Evolutionary conservation across 2,888 invertebrate species (phyloP).

Genomic region (Idaea aversata): DNA sequence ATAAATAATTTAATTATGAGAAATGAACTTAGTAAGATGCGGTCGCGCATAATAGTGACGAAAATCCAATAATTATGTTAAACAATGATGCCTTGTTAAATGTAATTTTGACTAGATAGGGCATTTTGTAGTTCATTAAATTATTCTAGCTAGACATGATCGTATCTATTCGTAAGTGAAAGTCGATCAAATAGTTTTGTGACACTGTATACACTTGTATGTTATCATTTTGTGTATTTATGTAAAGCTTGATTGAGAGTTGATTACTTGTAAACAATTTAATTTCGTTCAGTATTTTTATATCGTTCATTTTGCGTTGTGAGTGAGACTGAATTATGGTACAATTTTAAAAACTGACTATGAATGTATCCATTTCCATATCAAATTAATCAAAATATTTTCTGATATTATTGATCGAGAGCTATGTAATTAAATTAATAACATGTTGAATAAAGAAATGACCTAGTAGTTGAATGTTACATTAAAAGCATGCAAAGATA

Average conservation of each 20-base stretch:
- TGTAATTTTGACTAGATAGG: conserved; percentile 76
- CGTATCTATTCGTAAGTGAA: conserved; percentile 57
- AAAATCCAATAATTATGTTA: conserved; percentile 79
- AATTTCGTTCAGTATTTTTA: conserved; percentile 75
- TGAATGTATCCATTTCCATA: conserved; percentile 41
- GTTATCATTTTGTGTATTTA: conserved; percentile 44
- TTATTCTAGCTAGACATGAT: conserved; percentile 70
- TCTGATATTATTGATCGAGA: conserved; percentile 59
- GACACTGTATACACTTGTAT: conserved; percentile 49
- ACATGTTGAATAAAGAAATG: conserved; percentile 51
- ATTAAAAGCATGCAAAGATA: conserved; percentile 73
- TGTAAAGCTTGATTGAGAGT: conserved; percentile 33
- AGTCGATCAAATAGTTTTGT: conserved; percentile 71
- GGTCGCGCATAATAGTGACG: conserved; percentile 80
- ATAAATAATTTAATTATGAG: conserved; percentile 73
- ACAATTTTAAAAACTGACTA: conserved; percentile 65
- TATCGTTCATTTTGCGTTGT: conserved; percentile 71
- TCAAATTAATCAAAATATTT: conserved; percentile 52
- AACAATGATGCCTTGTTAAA: conserved; percentile 74
- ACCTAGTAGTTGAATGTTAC: conserved; percentile 66
- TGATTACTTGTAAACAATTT: conserved; percentile 49
- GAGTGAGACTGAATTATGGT: conserved; percentile 77
- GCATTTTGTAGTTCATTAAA: conserved; percentile 77
- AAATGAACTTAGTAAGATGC: conserved; percentile 75
- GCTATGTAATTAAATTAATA: conserved; percentile 23